phyloP scores from a whole-genome alignment of 2,888 invertebrate genomes.

The Lithodes maja region DNA sequence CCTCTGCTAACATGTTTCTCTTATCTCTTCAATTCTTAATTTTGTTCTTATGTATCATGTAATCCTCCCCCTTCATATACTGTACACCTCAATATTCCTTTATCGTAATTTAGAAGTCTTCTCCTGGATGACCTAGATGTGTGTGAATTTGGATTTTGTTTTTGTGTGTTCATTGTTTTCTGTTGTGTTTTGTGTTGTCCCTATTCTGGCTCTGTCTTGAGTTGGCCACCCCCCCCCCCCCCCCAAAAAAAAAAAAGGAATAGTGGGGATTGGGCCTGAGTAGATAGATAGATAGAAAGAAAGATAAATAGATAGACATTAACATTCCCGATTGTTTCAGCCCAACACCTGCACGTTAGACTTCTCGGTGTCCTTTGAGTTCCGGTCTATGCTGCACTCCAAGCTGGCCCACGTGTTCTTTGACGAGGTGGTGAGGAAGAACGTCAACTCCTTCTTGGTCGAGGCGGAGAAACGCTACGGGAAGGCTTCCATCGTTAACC shows the following conservation, averaged over 20 bases:
- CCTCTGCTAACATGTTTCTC: too few species aligned
- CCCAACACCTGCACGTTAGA: constrained; percentile 90
- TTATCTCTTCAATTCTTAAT: too few species aligned
- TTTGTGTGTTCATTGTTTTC: background rate
- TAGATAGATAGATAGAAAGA: too few species aligned
- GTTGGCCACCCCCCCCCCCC: background rate
- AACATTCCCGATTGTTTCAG: constrained; percentile 52
- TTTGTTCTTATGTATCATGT: too few species aligned
- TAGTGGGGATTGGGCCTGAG: too few species aligned
- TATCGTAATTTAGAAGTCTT: too few species aligned
- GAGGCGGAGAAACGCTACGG: constrained; percentile 90
- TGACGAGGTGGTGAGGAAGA: constrained; percentile 95
- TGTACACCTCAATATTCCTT: too few species aligned
- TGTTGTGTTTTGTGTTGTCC: background rate
- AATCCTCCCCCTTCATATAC: too few species aligned
- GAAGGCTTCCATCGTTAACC: constrained; percentile 54
- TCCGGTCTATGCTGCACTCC: constrained; percentile 90
- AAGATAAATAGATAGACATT: too few species aligned
- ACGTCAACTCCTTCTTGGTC: constrained; percentile 94
- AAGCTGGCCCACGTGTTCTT: constrained; percentile 94
- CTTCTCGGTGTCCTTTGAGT: constrained; percentile 93
- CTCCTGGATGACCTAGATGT: too few species aligned
- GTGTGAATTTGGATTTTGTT: too few species aligned
- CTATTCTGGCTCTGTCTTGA: background rate
- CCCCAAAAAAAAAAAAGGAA: too few species aligned